These are phyloP conservation scores for Leptestheria dahalacensis DNA, from an alignment of 1,140 invertebrate genomes.

Conservation along the genomic window DNA sequence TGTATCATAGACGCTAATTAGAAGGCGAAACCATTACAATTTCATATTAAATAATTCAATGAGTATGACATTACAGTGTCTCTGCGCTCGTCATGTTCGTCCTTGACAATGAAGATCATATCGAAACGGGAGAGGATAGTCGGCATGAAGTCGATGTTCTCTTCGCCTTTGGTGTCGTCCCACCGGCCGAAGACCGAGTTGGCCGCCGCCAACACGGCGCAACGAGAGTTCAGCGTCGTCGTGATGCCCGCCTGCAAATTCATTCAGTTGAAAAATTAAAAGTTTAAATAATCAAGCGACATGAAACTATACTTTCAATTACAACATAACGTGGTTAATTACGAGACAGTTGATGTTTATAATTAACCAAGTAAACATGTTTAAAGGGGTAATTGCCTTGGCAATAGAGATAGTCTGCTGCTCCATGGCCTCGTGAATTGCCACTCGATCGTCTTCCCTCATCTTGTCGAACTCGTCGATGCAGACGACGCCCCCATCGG, in stretches of 20 bases:
- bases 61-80: slow-evolving; percentile 60
- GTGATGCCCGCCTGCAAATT: slow-evolving; percentile 78
- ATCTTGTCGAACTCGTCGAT: slow-evolving; percentile 99
- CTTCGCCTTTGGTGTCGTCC: slow-evolving; percentile 96
- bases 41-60: slow-evolving; percentile 18
- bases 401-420: slow-evolving; percentile 99
- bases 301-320: no score
- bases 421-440: slow-evolving; percentile 99
- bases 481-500: slow-evolving; percentile 97
- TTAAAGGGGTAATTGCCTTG: slow-evolving; percentile 62
- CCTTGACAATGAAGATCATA: slow-evolving; percentile 99
- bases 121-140: slow-evolving; percentile 99
- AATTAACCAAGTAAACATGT: no score
- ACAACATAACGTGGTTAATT: no score
- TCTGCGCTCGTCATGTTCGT: slow-evolving; percentile 75
- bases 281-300: no score
- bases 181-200: slow-evolving; percentile 97
- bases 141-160: slow-evolving; percentile 99
- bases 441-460: slow-evolving; percentile 96
- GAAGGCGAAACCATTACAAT: no score
- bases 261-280: neutral
- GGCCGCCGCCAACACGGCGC: slow-evolving; percentile 94
- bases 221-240: slow-evolving; percentile 93
- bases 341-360: no score
- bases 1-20: no score